A percentile compares a stretch with the other conserved stretches of the same genome.
Conservation (phyloP, 2,113 vertebrate genomes). For the Xenus cinereus region DNA sequence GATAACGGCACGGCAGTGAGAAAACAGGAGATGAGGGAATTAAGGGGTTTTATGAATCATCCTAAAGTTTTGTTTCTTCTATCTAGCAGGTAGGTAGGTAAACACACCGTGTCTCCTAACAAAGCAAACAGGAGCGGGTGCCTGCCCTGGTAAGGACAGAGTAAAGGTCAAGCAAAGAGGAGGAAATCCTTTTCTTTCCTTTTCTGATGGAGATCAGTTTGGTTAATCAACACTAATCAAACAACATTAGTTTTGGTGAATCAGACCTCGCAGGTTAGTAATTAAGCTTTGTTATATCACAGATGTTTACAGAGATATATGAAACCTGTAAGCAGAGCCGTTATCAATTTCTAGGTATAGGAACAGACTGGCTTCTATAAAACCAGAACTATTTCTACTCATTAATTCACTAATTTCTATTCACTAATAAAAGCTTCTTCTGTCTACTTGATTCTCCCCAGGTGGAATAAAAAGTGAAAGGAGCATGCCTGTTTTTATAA, state of each 20-base stretch:
- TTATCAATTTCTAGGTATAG: neutral
- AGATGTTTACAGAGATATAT: neutral
- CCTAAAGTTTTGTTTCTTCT: neutral
- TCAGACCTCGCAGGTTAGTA: neutral
- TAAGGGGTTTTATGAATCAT: neutral
- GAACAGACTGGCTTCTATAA: neutral
- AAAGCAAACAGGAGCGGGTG: neutral
- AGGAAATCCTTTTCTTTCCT: constrained; percentile 1
- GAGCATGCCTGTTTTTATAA: neutral
- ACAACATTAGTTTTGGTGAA: neutral
- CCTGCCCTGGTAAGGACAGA: neutral
- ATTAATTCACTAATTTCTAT: neutral
- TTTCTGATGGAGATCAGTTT: neutral
- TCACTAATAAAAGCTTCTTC: neutral
- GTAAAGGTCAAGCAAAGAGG: constrained; percentile 9
- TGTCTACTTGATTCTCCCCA: neutral
- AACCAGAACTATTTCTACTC: neutral
- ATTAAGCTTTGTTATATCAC: neutral
- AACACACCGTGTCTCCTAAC: neutral
- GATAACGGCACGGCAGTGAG: neutral
- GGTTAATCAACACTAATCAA: constrained; percentile 2
- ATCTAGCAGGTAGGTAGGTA: neutral
- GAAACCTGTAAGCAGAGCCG: neutral
- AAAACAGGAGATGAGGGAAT: neutral
- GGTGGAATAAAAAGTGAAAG: neutral